Percentiles rank a stretch among this genome's conserved stretches.
Evolutionary conservation across 2,888 invertebrate genomes (phyloP).

Genomic region (Zaprionus obscuricornis): DNA sequence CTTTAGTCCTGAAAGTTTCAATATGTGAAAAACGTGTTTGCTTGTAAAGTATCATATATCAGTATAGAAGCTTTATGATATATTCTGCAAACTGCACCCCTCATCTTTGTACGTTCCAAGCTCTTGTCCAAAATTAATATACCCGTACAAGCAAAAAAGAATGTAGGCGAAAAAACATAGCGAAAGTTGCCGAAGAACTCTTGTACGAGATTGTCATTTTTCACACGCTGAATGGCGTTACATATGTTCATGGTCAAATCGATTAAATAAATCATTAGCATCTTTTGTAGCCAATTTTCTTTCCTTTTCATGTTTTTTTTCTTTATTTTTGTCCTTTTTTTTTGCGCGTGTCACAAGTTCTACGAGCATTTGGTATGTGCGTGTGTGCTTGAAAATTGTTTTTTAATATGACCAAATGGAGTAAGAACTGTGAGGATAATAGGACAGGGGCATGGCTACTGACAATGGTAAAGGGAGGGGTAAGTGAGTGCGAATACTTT

Average conservation of each 20-base stretch:
- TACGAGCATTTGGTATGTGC: constrained; percentile 56
- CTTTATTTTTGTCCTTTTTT: constrained; percentile 17
- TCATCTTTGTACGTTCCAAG: too few relatives aligned
- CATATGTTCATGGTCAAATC: constrained; percentile 83
- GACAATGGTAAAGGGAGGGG: too few relatives aligned
- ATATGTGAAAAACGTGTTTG: too few relatives aligned
- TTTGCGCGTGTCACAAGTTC: constrained; percentile 59
- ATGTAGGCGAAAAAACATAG: too few relatives aligned
- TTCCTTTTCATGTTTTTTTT: constrained; percentile 54
- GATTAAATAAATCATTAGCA: constrained; percentile 83
- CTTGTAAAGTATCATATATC: too few relatives aligned
- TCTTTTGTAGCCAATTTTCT: constrained; percentile 82
- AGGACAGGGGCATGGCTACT: too few relatives aligned
- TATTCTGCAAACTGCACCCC: too few relatives aligned
- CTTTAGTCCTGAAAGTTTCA: too few relatives aligned
- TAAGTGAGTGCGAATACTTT: constrained; percentile 42
- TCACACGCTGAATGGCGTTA: constrained; percentile 63
- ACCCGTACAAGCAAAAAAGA: too few relatives aligned
- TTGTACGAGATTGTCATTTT: constrained; percentile 55
- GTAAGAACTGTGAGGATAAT: constrained; percentile 15
- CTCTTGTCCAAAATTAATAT: too few relatives aligned
- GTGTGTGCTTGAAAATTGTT: constrained; percentile 73
- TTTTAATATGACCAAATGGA: constrained; percentile 76
- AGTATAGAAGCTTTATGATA: too few relatives aligned
- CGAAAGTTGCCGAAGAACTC: constrained; percentile 41